phyloP scores from a whole-genome alignment of 2,797 vertebrate species.

The Oreonectes daqikongensis region DNA sequence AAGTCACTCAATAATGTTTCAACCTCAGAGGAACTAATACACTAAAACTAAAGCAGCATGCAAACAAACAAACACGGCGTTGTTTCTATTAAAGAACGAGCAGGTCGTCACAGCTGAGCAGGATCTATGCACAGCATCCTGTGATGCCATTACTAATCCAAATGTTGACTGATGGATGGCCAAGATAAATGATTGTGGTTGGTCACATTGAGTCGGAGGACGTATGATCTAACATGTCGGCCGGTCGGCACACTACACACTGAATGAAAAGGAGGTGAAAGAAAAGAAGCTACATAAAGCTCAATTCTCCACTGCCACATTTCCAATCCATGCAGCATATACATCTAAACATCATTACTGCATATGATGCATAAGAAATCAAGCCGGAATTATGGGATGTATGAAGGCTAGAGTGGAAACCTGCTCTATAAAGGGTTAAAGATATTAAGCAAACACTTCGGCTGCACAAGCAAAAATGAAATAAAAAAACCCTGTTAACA shows the following conservation, averaged over 20 bases:
- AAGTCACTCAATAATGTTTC: conserved; percentile 5
- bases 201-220: not conserved
- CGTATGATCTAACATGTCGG: no score
- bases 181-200: not conserved
- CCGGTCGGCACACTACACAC: not conserved
- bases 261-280: not conserved
- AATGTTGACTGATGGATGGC: not conserved
- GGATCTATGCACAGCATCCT: not conserved
- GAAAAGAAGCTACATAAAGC: not conserved
- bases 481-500: conserved; percentile 31
- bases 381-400: conserved; percentile 28
- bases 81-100: not conserved
- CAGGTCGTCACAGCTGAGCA: not conserved
- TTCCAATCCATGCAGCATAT: not conserved
- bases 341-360: not conserved
- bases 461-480: conserved; percentile 27
- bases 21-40: not conserved
- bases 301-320: not conserved
- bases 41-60: not conserved
- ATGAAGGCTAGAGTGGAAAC: conserved; percentile 1
- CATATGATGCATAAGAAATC: no score
- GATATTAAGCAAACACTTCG: conserved; percentile 34
- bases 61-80: not conserved
- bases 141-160: not conserved
- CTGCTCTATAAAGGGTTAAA: conserved; percentile 31